These are phyloP conservation scores for Encarsia formosa DNA, from an alignment of 2,888 invertebrate genomes.

Conservation along the genomic window DNA sequence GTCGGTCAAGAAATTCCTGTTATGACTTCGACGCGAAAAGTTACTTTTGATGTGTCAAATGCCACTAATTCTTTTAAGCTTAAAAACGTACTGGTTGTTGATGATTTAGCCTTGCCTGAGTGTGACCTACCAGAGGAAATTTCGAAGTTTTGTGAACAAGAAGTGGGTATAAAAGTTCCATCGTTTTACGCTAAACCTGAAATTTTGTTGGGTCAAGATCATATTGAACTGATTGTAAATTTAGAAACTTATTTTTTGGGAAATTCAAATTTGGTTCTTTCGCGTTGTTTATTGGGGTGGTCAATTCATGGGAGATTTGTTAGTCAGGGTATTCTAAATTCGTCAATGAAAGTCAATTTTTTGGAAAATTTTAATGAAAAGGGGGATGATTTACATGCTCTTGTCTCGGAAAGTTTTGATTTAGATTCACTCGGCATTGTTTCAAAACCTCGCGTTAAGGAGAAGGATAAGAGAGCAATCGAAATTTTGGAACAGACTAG, in stretches of 20 bases:
- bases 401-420: conserved; percentile 5
- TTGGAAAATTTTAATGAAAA: not conserved
- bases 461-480: not conserved
- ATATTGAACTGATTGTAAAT: not conserved
- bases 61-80: too few relatives aligned
- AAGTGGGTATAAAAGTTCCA: not conserved
- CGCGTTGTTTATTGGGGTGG: not conserved
- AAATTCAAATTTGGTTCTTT: not conserved
- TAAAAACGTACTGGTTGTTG: not conserved
- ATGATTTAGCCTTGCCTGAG: not conserved
- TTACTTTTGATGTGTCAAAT: too few relatives aligned
- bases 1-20: too few relatives aligned
- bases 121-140: not conserved
- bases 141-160: not conserved
- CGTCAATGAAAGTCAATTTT: not conserved
- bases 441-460: not conserved
- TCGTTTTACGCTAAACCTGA: not conserved
- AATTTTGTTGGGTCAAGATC: not conserved
- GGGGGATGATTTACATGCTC: not conserved
- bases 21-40: too few relatives aligned
- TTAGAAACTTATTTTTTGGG: not conserved
- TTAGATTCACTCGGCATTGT: conserved; percentile 6
- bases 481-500: conserved; percentile 7
- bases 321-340: not conserved
- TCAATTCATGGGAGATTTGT: not conserved